Base-by-base conservation (phyloP, 2,888 invertebrate species). In the Vandiemenella viatica region DNA sequence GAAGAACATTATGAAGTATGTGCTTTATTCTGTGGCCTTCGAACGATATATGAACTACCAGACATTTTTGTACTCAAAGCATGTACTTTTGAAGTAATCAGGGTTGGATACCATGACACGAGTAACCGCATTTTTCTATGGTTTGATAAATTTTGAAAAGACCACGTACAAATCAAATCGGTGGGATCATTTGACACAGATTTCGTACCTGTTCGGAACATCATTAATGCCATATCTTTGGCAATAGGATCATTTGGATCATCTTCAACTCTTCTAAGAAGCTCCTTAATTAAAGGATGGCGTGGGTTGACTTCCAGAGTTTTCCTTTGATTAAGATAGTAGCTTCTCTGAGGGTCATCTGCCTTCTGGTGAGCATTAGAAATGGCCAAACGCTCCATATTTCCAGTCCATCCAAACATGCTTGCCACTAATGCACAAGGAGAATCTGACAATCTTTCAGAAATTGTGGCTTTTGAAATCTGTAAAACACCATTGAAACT, bases 391-490 rank as follows among this genome's bases (percentile, higher is more conserved):
- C 97, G 77, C 72, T 97, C 97, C 97, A 98, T 97, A 69, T 97
- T 97, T 60, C 96, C 97, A 59, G 96, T 95, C 96, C 96, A 97
- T 58, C 96, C 96, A 70, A 92, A 97, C 73, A 88, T 83, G 52
- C 89, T 86, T 56, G 97, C 97, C 43, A 96, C 92, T 46, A 98
- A 74, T 46, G 95, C 97, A 67, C 93, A 95, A 0, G 97, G 97
- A 6, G 96, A 95, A 61, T 82, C 83, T 52, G 83, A 79, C 50
- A 97, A 73, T 50, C 95, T 77, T 58, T 93, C 88, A 3, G 95
- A 95, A 19, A 96, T 73, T 46, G 76, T 72, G 1, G 87, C 89
- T 66, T 88, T 91, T 51, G 78, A 71, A 57, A 88, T 78, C 61
- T 73, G 50, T 15, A 52, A 53, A 16, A 50, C 41, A 51, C 32